Evolutionary conservation across 1,140 invertebrate genomes (phyloP).

Genomic region (Lysiphlebus fabarum): DNA sequence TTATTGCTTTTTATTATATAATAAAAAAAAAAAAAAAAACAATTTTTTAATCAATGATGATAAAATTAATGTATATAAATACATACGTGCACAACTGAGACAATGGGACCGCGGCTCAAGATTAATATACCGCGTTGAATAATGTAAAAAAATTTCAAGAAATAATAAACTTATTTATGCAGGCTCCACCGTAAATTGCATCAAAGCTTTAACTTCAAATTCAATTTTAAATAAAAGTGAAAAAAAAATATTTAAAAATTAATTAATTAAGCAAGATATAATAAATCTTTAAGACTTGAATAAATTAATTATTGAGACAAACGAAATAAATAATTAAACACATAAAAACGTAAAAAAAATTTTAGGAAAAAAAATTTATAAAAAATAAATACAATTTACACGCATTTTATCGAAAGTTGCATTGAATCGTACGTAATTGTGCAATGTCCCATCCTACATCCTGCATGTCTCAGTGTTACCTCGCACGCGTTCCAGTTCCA

Average conservation of each 20-base stretch:
- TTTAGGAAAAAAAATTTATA: not conserved
- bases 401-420: not conserved
- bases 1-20: constrained; percentile 14
- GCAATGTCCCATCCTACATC: constrained; percentile 15
- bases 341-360: not conserved
- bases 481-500: constrained; percentile 12
- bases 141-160: constrained; percentile 6
- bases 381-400: not conserved
- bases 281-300: too few species aligned
- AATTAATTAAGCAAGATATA: too few species aligned
- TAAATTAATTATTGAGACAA: too few species aligned
- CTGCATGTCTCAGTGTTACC: constrained; percentile 13
- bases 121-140: constrained; percentile 5
- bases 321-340: too few species aligned
- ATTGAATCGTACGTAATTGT: constrained; percentile 13
- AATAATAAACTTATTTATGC: constrained; percentile 6
- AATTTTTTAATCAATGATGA: constrained; percentile 9
- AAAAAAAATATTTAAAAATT: too few species aligned
- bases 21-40: not conserved
- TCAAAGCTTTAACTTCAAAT: not conserved
- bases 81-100: constrained; percentile 21
- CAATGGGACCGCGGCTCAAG: constrained; percentile 14
- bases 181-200: constrained; percentile 1
- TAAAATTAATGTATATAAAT: constrained; percentile 10
- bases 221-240: too few species aligned